Conservation (phyloP, 2,797 vertebrate species). For the Limosa lapponica region DNA sequence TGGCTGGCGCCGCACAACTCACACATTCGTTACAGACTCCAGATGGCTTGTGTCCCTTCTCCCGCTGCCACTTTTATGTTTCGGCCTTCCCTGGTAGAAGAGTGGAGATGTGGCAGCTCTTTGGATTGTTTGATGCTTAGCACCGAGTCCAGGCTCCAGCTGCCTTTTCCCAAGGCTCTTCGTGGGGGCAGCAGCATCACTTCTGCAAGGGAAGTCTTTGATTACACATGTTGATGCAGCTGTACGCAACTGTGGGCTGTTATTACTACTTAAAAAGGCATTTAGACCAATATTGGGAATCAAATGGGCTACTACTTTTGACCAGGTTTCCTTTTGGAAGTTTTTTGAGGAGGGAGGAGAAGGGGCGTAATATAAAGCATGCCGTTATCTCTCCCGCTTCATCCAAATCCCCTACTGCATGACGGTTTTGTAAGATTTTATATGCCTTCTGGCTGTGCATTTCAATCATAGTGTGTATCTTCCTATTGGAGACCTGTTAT, state of each 20-base stretch:
- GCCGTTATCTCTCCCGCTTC: neutral
- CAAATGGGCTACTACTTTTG: neutral
- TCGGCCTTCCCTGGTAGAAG: neutral
- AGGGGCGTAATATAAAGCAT: neutral
- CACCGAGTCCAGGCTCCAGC: neutral
- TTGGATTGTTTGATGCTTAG: neutral
- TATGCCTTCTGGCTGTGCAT: neutral
- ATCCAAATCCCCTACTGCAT: neutral
- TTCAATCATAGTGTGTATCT: neutral
- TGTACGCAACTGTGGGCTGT: neutral
- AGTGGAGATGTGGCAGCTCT: neutral
- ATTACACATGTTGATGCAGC: neutral
- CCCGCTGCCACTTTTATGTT: rapidly evolving
- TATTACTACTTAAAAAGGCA: neutral
- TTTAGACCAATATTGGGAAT: neutral
- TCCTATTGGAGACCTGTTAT: neutral
- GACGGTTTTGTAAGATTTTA: neutral
- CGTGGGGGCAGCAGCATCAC: neutral
- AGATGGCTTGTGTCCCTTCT: neutral
- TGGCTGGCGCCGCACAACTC: neutral
- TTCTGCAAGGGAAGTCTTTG: neutral
- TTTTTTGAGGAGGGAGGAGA: neutral
- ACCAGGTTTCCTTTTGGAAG: neutral
- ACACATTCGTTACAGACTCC: neutral
- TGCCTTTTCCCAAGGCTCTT: neutral